Base-by-base conservation (phyloP, 2,888 invertebrate genomes). In the Drosophila macrospina region DNA sequence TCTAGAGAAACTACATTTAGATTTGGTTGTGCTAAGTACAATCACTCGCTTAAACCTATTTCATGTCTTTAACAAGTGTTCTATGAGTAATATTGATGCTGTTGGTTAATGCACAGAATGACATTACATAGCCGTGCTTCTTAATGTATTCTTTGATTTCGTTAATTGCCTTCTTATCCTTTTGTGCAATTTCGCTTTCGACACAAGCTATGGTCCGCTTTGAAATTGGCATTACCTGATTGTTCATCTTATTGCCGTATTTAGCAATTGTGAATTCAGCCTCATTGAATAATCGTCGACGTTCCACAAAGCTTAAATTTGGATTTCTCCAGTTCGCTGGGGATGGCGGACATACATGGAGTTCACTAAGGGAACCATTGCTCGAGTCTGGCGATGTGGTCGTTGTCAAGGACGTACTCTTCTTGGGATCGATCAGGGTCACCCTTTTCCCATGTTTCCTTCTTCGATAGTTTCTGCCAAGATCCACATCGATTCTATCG, bases 231-330 rank as follows among this genome's bases (percentile, higher is more conserved):
- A 62, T 45, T 6, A 55, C 7, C 1, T 15, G 2, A 4, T 68
- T 57, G 24, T 39, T 59, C 70, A 69, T 55, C 45, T 59, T 69
- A 1, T n/a, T 59, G 28, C 69, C 70, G 13, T 45, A n/a, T 32
- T 15, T 55, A 6, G 70, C 69, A 13, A 63, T 70, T 2, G 70
- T 57, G 24, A 59, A 70, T 37, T 69, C 69, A 7, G 44, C 63
- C 2, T 44, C 15, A 8, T 63, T 20, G 13, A 68, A 70, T 11
- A 59, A 34, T 7, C 59, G 50, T 0, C 70, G 57, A 3, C 41
- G 69, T 44, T 69, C 41, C 8, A 4, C 16, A 44, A 69, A 68
- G 4, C 28, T 48, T 10, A 37, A 11, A 34, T 60, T 42, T 7
- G 8, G 5, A 11, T 11, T 28, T 28, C 16, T 51, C 8, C 7